A percentile compares a stretch with the other conserved stretches of the same genome.
These are phyloP conservation scores for Pollenia griseotomentosa DNA, from an alignment of 2,888 invertebrate genomes.

Conservation along the genomic window DNA sequence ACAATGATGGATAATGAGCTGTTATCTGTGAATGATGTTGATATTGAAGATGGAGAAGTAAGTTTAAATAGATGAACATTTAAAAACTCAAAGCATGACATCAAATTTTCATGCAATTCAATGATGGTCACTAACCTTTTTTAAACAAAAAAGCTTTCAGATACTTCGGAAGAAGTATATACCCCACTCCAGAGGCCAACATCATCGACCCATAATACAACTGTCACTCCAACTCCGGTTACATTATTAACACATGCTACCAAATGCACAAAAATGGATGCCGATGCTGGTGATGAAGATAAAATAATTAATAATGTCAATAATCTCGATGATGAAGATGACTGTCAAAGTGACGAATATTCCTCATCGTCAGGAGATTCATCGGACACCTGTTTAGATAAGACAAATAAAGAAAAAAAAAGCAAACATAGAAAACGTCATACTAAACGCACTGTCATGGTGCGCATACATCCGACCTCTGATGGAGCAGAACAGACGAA, in stretches of 20 bases:
- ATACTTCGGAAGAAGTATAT: slow-evolving; percentile 82
- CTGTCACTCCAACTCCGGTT: slow-evolving; percentile 28
- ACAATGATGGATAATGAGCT: slow-evolving; percentile 86
- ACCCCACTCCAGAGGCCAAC: slow-evolving; percentile 82
- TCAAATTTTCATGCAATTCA: background rate
- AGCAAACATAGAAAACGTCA: slow-evolving; percentile 76
- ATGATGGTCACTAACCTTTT: slow-evolving; percentile 49
- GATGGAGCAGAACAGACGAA: slow-evolving; percentile 78
- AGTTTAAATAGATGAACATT: slow-evolving; percentile 74
- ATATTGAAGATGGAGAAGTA: slow-evolving; percentile 89
- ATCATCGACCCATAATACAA: slow-evolving; percentile 62
- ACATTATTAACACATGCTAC: background rate
- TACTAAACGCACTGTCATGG: slow-evolving; percentile 80
- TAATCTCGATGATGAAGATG: slow-evolving; percentile 77
- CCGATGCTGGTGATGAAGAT: slow-evolving; percentile 49
- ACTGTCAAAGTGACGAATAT: slow-evolving; percentile 77
- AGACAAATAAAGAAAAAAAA: slow-evolving; percentile 52
- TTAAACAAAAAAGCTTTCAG: slow-evolving; percentile 78
- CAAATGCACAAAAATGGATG: slow-evolving; percentile 67
- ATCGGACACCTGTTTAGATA: slow-evolving; percentile 80
- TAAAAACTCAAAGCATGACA: background rate
- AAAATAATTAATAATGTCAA: slow-evolving; percentile 48
- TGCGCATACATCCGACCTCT: slow-evolving; percentile 77
- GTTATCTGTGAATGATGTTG: slow-evolving; percentile 86
- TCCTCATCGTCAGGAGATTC: slow-evolving; percentile 80